Percentiles rank a stretch among this genome's conserved stretches.
phyloP scores from a whole-genome alignment of 2,797 vertebrate genomes.

The Fringilla coelebs region DNA sequence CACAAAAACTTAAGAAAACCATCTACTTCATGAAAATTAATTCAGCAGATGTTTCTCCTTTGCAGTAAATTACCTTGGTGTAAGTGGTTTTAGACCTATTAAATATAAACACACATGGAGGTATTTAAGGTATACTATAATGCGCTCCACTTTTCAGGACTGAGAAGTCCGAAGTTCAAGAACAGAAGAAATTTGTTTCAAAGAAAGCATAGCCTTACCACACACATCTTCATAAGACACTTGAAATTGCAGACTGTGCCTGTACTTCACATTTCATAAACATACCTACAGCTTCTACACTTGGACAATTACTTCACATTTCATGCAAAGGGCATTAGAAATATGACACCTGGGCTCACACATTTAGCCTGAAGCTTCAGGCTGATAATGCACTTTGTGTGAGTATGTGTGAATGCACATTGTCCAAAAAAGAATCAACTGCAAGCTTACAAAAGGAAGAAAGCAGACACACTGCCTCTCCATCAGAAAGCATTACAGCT shows the following conservation, averaged over 20 bases:
- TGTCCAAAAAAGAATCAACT: not conserved
- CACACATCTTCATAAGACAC: not conserved
- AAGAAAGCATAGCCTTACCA: not conserved
- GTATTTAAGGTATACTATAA: not conserved
- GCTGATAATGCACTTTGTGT: not conserved
- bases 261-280: not conserved
- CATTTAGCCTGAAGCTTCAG: not conserved
- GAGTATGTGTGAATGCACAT: accelerated
- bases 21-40: not conserved
- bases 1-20: not conserved
- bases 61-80: not conserved
- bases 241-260: not conserved
- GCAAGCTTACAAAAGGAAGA: not conserved
- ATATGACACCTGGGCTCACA: not conserved
- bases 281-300: not conserved
- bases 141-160: not conserved
- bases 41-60: not conserved
- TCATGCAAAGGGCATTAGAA: not conserved
- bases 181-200: not conserved
- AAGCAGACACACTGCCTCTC: not conserved
- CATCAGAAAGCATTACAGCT: not conserved
- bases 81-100: not conserved
- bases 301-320: not conserved
- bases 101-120: not conserved
- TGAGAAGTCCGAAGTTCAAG: not conserved